Percentiles rank a stretch among this genome's conserved stretches.
These are phyloP conservation scores for Hydrophis major DNA, from an alignment of 2,797 vertebrate genomes.

Conservation along the genomic window DNA sequence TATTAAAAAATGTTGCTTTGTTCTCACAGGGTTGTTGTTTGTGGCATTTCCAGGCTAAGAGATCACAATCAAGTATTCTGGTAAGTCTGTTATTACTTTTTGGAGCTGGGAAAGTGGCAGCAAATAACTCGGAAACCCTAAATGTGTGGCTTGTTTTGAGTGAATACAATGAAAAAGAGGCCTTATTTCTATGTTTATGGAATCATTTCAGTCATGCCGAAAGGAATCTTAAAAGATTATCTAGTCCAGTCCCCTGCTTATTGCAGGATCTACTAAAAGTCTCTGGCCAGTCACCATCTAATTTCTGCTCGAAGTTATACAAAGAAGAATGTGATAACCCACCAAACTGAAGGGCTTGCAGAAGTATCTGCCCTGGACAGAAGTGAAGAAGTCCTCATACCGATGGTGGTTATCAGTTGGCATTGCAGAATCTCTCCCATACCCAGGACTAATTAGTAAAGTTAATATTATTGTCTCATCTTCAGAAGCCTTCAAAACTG, in stretches of 20 bases:
- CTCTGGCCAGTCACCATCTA: not conserved
- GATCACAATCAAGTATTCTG: constrained; percentile 6
- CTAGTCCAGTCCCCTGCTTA: not conserved
- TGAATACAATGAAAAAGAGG: not conserved
- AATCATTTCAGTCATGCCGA: not conserved
- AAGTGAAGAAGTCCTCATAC: not conserved
- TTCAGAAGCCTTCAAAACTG: constrained; percentile 71
- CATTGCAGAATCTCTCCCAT: not conserved
- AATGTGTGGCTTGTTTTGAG: not conserved
- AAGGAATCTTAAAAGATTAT: not conserved
- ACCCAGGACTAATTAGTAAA: rapidly evolving
- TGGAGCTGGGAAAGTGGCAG: constrained; percentile 46
- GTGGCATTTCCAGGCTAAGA: constrained; percentile 16
- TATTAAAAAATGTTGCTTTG: constrained; percentile 31
- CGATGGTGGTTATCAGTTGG: not conserved
- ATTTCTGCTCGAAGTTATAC: not conserved
- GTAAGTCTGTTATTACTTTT: constrained; percentile 36
- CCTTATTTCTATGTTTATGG: not conserved
- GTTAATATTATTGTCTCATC: rapidly evolving
- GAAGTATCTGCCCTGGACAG: not conserved
- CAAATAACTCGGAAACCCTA: not conserved
- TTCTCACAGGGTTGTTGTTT: constrained; percentile 51
- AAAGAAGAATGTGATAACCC: not conserved
- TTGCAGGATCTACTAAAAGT: not conserved
- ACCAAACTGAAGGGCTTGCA: not conserved